phyloP scores from a whole-genome alignment of 2,888 invertebrate species.

The Drosophila parthenogenetica region DNA sequence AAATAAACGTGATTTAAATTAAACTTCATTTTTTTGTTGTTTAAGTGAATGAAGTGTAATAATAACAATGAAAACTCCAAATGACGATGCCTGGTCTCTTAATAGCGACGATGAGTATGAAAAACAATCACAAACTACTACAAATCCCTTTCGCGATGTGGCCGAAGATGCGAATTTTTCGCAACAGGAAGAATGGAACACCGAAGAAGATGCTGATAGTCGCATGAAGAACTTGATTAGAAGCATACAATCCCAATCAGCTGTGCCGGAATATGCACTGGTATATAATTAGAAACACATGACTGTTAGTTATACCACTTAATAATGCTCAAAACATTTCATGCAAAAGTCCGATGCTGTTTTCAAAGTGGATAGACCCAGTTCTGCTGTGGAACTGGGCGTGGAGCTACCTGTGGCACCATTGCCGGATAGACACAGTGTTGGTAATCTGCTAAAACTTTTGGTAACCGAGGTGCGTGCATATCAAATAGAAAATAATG shows the following conservation, averaged over 20 bases:
- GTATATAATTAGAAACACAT: not conserved
- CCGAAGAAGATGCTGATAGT: not conserved
- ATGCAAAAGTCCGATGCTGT: not conserved
- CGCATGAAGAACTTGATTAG: not conserved
- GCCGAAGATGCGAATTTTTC: not conserved
- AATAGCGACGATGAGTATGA: not conserved
- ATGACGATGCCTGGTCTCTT: not conserved
- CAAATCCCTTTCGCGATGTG: conserved; percentile 1
- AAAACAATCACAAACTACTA: too few relatives aligned
- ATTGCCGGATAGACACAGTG: not conserved
- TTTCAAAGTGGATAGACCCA: conserved; percentile 2
- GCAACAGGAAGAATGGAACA: not conserved
- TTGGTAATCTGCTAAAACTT: not conserved
- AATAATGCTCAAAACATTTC: not conserved
- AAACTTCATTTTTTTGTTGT: too few relatives aligned
- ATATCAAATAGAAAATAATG: not conserved
- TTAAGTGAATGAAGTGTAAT: too few relatives aligned
- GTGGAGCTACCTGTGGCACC: not conserved
- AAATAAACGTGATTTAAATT: not conserved
- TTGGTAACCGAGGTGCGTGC: not conserved
- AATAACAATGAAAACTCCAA: too few relatives aligned
- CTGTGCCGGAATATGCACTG: conserved; percentile 3
- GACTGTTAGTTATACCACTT: too few relatives aligned
- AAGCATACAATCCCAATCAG: not conserved
- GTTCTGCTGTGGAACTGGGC: not conserved